phyloP scores from a whole-genome alignment of 2,888 invertebrate genomes.

The Apomyelois bistriatella region DNA sequence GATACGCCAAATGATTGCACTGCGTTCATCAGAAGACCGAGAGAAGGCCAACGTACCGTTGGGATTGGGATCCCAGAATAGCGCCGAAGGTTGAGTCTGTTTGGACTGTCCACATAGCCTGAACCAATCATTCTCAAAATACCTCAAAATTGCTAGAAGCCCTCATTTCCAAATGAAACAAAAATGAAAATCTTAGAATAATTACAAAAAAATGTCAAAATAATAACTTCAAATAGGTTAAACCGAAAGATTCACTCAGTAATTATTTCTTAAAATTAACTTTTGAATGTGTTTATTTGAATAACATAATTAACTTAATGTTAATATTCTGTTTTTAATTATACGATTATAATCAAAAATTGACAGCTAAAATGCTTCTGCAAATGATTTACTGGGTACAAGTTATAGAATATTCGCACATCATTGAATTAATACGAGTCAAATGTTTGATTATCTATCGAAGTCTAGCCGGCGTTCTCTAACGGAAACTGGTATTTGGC shows the following conservation, averaged over 20 bases:
- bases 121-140: conserved; percentile 30
- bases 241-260: no score
- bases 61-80: conserved; percentile 68
- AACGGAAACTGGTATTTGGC: conserved; percentile 22
- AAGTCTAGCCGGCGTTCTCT: conserved; percentile 23
- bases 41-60: conserved; percentile 72
- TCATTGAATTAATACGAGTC: conserved; percentile 8
- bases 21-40: conserved; percentile 57
- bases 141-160: neutral
- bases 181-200: no score
- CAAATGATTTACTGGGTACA: neutral
- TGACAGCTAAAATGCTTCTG: conserved; percentile 8
- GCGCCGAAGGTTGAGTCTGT: conserved; percentile 65
- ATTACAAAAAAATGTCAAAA: no score
- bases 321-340: conserved; percentile 1
- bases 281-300: no score
- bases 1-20: conserved; percentile 46
- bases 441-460: conserved; percentile 22
- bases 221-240: no score
- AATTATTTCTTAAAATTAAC: no score
- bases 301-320: neutral
- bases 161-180: no score
- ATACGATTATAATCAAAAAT: conserved; percentile 8
- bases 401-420: conserved; percentile 5
- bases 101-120: conserved; percentile 52